Evolutionary conservation across 1,140 invertebrate species (phyloP).

Genomic region (Euwallacea fornicatus): DNA sequence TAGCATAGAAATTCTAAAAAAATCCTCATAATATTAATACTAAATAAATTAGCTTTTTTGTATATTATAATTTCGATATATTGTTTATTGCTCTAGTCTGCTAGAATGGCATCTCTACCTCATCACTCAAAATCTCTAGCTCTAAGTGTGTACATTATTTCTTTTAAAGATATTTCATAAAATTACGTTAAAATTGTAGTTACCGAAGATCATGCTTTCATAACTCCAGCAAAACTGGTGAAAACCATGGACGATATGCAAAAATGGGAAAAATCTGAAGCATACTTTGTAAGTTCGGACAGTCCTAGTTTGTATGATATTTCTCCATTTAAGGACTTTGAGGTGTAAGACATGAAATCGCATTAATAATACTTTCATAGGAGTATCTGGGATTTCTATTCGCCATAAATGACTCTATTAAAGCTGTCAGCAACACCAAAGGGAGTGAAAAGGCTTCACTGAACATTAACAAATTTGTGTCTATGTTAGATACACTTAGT

Average conservation of each 20-base stretch:
- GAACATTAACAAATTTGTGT: slow-evolving; percentile 64
- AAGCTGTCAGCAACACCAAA: slow-evolving; percentile 67
- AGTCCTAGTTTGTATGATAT: too few species aligned
- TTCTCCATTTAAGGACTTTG: too few species aligned
- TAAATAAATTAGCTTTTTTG: too few species aligned
- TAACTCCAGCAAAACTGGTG: slow-evolving; percentile 69
- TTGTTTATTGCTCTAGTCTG: too few species aligned
- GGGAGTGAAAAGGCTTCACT: slow-evolving; percentile 66
- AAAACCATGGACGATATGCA: slow-evolving; percentile 72
- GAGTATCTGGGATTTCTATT: slow-evolving; percentile 87
- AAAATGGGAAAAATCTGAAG: slow-evolving; percentile 82
- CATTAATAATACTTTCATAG: slow-evolving; percentile 53
- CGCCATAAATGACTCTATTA: slow-evolving; percentile 81
- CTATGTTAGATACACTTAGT: slow-evolving; percentile 74
- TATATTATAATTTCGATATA: too few species aligned
- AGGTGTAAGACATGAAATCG: too few species aligned
- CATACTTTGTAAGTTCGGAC: slow-evolving; percentile 66
- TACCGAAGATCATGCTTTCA: slow-evolving; percentile 62
- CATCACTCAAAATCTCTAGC: neutral
- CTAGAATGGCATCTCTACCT: neutral
- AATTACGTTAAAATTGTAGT: slow-evolving; percentile 3
- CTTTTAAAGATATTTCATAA: neutral
- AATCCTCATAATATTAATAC: too few species aligned
- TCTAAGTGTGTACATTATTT: neutral
- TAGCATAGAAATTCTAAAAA: too few species aligned